Evolutionary conservation across 2,888 invertebrate genomes (phyloP), one percentile per base, ranked within the genome.

Genomic region (Zootermopsis nevadensis): DNA sequence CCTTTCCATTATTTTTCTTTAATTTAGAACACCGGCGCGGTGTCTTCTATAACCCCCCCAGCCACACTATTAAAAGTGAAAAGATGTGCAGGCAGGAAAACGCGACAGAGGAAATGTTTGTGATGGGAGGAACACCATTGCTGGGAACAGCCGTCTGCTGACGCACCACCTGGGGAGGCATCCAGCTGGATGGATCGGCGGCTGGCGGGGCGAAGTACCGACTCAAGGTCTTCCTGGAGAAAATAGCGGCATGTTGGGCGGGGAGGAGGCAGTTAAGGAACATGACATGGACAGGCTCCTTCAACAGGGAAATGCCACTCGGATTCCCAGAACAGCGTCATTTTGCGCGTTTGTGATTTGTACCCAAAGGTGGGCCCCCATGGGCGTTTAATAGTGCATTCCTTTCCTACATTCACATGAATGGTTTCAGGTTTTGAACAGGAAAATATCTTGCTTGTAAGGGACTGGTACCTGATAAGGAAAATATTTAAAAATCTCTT

Each of bases 141-240:
- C 12, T 77, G 35, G 82, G 77, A 77, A 77, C 66, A 77, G 77
- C 60, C 33, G 76, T 66, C 77, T 77, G 77, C 76, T 77, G 82
- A 82, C 81, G 69, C 84, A 82, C 55, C 82, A 79, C 77, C 82
- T 67, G 55, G 82, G 80, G 81, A 80, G 82, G 48, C 60, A 60
- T 80, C 66, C 81, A 74, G 74, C 72, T 60, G 55, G 83, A 69
- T 80, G 77, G 33, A 77, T 27, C 76, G 38, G 77, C 82, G 81
- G 48, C 38, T 77, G 74, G 83, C 69, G 83, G 83, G 83, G 84
- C 80, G 81, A 83, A 83, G 81, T 79, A 76, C 83, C 83, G 67
- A 48, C 67, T 77, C 81, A 83, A 83, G 83, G 83, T 77, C 79
- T 83, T 80, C 83, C 72, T 53, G 74, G 60, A 72, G 53, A 48